Conservation (phyloP, 2,888 invertebrate genomes). For the Limnephilus rhombicus region DNA sequence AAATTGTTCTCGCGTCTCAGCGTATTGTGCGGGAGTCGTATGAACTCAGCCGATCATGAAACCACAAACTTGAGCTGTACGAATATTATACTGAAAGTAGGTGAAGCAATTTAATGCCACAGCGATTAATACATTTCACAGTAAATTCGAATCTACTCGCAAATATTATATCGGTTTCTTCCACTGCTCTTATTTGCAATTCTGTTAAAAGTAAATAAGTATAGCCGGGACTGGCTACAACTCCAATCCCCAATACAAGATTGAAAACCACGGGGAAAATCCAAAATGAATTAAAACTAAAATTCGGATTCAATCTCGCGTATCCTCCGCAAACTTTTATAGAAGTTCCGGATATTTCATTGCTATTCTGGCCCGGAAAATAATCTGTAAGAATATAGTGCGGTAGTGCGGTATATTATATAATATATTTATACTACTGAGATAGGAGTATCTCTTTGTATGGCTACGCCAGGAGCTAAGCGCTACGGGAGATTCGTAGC, state of each 20-base stretch:
- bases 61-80: background rate
- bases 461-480: background rate
- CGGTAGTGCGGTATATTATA: background rate
- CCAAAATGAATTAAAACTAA: background rate
- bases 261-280: background rate
- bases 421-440: background rate
- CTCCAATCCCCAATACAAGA: background rate
- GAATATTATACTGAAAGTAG: background rate
- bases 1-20: too few species aligned
- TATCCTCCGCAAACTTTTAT: background rate
- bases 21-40: too few species aligned
- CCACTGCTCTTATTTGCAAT: background rate
- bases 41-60: background rate
- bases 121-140: background rate
- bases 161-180: background rate
- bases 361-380: background rate
- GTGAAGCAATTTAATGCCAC: background rate
- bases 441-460: background rate
- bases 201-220: background rate
- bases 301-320: constrained; percentile 1
- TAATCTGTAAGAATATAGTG: background rate
- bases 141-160: background rate
- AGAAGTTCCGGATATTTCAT: background rate
- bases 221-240: background rate
- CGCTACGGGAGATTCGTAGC: background rate